Percentiles rank a stretch among this genome's conserved stretches.
These are phyloP conservation scores for Acleris literana DNA, from an alignment of 2,888 invertebrate species.

Conservation along the genomic window DNA sequence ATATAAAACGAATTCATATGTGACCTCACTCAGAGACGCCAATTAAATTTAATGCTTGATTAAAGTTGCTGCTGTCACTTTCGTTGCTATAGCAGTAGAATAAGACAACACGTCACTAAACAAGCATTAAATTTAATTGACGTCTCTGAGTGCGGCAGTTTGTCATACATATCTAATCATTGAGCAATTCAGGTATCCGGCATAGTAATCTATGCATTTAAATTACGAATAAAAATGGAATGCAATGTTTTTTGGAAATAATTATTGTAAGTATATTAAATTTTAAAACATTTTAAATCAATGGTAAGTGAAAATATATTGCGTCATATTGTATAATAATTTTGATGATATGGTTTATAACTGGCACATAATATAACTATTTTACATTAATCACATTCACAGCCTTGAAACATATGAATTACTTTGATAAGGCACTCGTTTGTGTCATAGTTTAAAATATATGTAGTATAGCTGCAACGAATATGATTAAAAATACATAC, in stretches of 20 bases:
- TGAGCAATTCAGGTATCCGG: conserved; percentile 42
- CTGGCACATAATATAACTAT: conserved; percentile 49
- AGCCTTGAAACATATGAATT: conserved; percentile 53
- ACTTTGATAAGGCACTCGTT: conserved; percentile 28
- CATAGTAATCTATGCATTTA: conserved; percentile 11
- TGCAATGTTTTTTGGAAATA: conserved; percentile 7
- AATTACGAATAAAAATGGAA: conserved; percentile 30
- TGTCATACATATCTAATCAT: conserved; percentile 32
- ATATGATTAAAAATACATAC: conserved; percentile 10
- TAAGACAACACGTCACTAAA: too few relatives aligned
- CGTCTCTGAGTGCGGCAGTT: too few relatives aligned
- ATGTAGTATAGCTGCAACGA: background rate
- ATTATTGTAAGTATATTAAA: background rate
- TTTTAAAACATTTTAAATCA: too few relatives aligned
- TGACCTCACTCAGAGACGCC: too few relatives aligned
- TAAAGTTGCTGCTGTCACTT: too few relatives aligned
- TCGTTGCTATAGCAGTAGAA: too few relatives aligned
- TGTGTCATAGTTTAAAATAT: conserved; percentile 20
- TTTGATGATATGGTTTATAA: conserved; percentile 51
- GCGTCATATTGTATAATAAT: conserved; percentile 18
- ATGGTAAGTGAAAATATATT: background rate
- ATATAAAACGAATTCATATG: conserved; percentile 17
- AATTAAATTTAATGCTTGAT: too few relatives aligned
- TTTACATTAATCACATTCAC: conserved; percentile 58
- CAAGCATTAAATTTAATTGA: too few relatives aligned